Evolutionary conservation across 1,140 invertebrate genomes (phyloP).

Genomic region (Drosophila watanabei): DNA sequence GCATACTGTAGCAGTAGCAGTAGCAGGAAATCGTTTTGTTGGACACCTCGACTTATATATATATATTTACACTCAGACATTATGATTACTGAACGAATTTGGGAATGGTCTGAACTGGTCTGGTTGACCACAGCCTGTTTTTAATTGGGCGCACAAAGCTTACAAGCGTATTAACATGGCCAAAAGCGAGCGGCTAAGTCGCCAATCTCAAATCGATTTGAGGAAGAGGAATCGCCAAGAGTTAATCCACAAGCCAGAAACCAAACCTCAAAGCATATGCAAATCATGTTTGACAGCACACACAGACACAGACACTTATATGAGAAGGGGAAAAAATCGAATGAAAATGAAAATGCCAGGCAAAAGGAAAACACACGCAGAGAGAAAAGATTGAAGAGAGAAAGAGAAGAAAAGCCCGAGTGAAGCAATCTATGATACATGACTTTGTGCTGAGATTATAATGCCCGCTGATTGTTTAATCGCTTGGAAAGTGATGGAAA

Average conservation of each 20-base stretch:
- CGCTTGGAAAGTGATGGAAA: constrained; percentile 82
- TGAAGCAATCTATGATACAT: constrained; percentile 71
- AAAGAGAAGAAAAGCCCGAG: constrained; percentile 23
- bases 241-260: constrained; percentile 69
- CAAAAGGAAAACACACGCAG: constrained; percentile 27
- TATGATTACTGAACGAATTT: constrained; percentile 39
- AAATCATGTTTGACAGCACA: constrained; percentile 79
- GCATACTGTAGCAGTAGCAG: constrained; percentile 4
- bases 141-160: constrained; percentile 63
- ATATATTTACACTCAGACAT: constrained; percentile 23
- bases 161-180: constrained; percentile 47
- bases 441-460: constrained; percentile 77
- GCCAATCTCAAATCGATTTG: constrained; percentile 24
- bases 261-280: constrained; percentile 69
- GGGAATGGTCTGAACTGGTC: constrained; percentile 3
- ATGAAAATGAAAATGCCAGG: constrained; percentile 41
- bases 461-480: constrained; percentile 82
- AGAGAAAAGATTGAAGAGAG: neutral
- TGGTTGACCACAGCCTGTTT: constrained; percentile 50
- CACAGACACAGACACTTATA: constrained; percentile 11
- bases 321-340: constrained; percentile 22
- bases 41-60: constrained; percentile 28
- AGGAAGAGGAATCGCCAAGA: constrained; percentile 53
- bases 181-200: constrained; percentile 21
- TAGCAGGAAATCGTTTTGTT: constrained; percentile 70